Base-by-base conservation (phyloP, 2,888 invertebrate genomes). In the Polymixis flavicincta region DNA sequence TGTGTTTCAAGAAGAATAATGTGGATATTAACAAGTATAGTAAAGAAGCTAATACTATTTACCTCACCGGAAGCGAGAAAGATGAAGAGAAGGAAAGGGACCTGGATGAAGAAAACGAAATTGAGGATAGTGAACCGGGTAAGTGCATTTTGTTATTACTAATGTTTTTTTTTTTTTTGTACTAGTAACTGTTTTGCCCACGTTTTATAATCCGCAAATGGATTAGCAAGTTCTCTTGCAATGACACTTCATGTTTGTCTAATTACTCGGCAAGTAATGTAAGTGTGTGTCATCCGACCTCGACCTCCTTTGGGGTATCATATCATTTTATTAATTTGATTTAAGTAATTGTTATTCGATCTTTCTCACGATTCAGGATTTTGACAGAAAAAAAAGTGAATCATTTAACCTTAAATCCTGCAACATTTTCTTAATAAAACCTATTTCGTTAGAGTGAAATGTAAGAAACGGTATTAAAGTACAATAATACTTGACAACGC, bases 1-100 rank as follows among this genome's bases (percentile, higher is more conserved):
- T 98, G 90, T 95, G 96, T 67, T 97, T 98, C 89, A 97, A 96
- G 81, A 97, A 97, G 87, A 98, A 98, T 90, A 96, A 96, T 86
- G 96, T 98, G 74, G 96, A 97, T 80, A 96, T 97, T 74, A 94
- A 96, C 81, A 97, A 97, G 85, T 97, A 97, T 90, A 95, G 95
- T 75, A 94, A 94, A 74, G 96, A 97, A 92, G 96, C 96, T 3
- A 97, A 97, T 90, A 90, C 94, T 82, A 95, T 96, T 73, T 96
- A 96, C 89, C 92, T 94, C 83, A 95, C 90, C 81, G 95, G 94
- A 37, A 95, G 94, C 67, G 93, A 91, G 22, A 90, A 92, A 13
- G 94, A 95, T 75, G 95, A 95, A 60, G 94, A 95, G 42, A 94
- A 95, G 80, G 95, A 95, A 85, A 93, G 82, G 37, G 60, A 78